Evolutionary conservation across 2,113 vertebrate species (phyloP).

Genomic region (Carassius gibelio): DNA sequence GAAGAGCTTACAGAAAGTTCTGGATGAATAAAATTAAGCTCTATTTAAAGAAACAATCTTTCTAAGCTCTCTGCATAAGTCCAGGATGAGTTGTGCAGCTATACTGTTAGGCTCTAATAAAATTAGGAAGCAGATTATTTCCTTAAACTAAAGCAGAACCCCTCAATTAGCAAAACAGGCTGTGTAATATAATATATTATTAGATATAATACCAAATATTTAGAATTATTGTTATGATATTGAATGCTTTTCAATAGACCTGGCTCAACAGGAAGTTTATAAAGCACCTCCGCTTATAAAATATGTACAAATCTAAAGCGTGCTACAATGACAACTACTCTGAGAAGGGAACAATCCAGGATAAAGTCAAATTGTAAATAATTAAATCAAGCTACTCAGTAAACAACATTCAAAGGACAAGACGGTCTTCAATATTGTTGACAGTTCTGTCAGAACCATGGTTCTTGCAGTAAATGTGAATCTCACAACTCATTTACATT

Average conservation of each 20-base stretch:
- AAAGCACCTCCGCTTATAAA: too few relatives aligned
- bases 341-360: too few relatives aligned
- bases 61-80: too few relatives aligned
- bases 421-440: background rate
- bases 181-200: background rate
- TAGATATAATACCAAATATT: background rate
- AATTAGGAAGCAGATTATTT: background rate
- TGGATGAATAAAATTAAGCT: too few relatives aligned
- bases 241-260: background rate
- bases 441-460: background rate
- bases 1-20: too few relatives aligned
- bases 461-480: background rate
- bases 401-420: background rate
- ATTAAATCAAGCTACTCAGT: background rate
- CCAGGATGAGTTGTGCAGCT: background rate
- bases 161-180: background rate
- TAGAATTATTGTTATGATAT: background rate
- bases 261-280: background rate
- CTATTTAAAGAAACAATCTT: too few relatives aligned
- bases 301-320: too few relatives aligned
- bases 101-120: background rate
- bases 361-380: too few relatives aligned
- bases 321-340: background rate
- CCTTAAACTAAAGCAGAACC: background rate
- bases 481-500: slow-evolving; percentile 9